A percentile compares a stretch with the other conserved stretches of the same genome.
Evolutionary conservation across 2,888 invertebrate species (phyloP).

Genomic region (Dermolepida albohirtum): DNA sequence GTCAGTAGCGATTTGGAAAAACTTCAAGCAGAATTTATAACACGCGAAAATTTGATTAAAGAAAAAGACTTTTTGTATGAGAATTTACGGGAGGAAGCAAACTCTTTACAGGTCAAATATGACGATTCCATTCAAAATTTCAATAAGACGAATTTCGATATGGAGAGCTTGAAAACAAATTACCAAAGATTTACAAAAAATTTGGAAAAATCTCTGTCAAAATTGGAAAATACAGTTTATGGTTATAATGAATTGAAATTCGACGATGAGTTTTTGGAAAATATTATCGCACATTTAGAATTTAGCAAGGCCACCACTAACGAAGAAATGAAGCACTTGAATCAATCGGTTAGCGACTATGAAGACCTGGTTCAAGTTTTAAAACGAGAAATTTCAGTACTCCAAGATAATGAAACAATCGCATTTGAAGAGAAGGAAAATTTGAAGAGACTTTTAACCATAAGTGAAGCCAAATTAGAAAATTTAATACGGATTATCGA

Average conservation of each 20-base stretch:
- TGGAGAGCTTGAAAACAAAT: constrained; percentile 40
- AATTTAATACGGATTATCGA: constrained; percentile 40
- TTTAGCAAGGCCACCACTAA: constrained; percentile 25
- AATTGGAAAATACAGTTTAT: constrained; percentile 42
- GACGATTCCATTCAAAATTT: constrained; percentile 40
- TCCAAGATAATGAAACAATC: constrained; percentile 41
- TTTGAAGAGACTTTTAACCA: constrained; percentile 38
- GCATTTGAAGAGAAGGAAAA: constrained; percentile 37
- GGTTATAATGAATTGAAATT: constrained; percentile 31
- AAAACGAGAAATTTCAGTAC: constrained; percentile 27
- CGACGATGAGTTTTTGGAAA: constrained; percentile 42
- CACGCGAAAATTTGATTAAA: constrained; percentile 4
- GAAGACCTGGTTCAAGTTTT: constrained; percentile 41
- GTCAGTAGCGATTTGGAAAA: constrained; percentile 13
- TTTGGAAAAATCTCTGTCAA: constrained; percentile 42
- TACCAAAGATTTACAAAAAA: constrained; percentile 42
- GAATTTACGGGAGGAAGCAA: constrained; percentile 30
- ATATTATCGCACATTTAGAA: constrained; percentile 36
- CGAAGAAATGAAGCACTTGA: constrained; percentile 24
- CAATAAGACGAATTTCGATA: constrained; percentile 39
- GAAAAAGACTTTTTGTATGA: constrained; percentile 30
- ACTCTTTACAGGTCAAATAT: constrained; percentile 39
- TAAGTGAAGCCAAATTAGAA: constrained; percentile 36
- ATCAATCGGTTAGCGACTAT: constrained; percentile 19
- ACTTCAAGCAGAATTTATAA: constrained; percentile 11